Conservation (phyloP, 2,797 vertebrate species). For the Gymnothorax javanicus region DNA sequence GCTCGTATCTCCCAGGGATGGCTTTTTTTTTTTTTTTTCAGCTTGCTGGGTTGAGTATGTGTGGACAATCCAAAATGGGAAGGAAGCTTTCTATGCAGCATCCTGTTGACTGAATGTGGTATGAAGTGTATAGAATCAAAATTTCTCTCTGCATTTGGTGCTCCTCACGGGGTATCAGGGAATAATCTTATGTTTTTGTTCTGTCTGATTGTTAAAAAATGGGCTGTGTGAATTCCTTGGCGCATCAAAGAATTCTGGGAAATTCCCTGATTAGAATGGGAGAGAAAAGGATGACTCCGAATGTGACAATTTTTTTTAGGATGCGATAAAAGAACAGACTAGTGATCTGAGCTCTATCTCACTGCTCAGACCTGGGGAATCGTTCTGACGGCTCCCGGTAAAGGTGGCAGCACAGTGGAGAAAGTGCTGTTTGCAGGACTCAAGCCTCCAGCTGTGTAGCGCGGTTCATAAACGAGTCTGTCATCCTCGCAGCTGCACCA, state of each 20-base stretch:
- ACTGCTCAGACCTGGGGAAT: not conserved
- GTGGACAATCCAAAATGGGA: not conserved
- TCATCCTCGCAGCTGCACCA: not conserved
- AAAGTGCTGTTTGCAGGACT: not conserved
- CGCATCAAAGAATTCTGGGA: not conserved
- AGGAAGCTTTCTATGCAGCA: too few relatives aligned
- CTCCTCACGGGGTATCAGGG: not conserved
- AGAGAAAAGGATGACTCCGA: not conserved
- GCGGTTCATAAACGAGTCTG: too few relatives aligned
- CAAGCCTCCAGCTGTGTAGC: too few relatives aligned
- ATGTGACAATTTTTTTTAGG: not conserved
- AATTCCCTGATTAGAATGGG: not conserved
- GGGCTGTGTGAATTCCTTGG: not conserved
- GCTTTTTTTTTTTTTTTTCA: not conserved
- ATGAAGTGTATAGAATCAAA: slow-evolving; percentile 9
- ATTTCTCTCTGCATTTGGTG: not conserved
- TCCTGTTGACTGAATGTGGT: not conserved
- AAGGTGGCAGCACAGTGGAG: not conserved
- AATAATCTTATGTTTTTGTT: not conserved
- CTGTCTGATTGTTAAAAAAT: not conserved
- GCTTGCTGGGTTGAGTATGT: not conserved
- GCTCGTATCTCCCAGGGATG: not conserved
- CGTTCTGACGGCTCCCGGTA: too few relatives aligned
- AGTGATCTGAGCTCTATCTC: too few relatives aligned
- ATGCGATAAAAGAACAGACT: too few relatives aligned